Conservation (phyloP, 2,888 invertebrate species). For the Drosophila birchii region DNA sequence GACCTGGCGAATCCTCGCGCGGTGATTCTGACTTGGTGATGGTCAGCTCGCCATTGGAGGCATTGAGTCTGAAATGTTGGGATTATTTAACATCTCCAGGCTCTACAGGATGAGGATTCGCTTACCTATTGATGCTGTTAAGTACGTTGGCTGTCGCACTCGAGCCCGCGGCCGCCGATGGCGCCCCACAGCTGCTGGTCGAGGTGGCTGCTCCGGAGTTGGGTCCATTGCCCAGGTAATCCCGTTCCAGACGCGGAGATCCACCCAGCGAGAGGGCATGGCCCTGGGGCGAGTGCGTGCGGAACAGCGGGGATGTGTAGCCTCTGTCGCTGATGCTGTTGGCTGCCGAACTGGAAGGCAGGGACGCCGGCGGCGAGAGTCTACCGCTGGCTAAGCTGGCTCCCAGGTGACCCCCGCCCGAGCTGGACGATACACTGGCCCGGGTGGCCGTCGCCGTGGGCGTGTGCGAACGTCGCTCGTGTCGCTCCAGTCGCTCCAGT, state of each 20-base stretch:
- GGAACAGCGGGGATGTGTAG: constrained; percentile 79
- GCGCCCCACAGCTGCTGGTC: constrained; percentile 60
- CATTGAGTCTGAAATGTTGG: constrained; percentile 87
- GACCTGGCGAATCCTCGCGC: constrained; percentile 70
- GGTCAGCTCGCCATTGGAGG: constrained; percentile 92
- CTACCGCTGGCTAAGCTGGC: constrained; percentile 43
- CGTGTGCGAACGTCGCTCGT: constrained; percentile 65
- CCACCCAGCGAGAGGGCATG: constrained; percentile 69
- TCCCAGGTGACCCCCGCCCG: constrained; percentile 37
- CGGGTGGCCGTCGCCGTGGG: constrained; percentile 71
- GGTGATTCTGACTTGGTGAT: constrained; percentile 88
- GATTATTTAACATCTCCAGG: too few relatives aligned
- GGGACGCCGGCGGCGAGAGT: constrained; percentile 59
- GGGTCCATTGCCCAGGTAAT: constrained; percentile 81
- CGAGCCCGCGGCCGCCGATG: constrained; percentile 56
- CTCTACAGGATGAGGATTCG: not conserved
- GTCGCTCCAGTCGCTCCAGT: constrained; percentile 35
- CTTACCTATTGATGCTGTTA: constrained; percentile 89
- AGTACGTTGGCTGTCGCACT: constrained; percentile 85
- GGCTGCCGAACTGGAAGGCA: constrained; percentile 46
- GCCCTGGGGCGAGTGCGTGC: constrained; percentile 67
- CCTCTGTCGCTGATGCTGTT: constrained; percentile 77
- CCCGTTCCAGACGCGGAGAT: constrained; percentile 79
- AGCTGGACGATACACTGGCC: constrained; percentile 42
- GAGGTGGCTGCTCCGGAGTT: constrained; percentile 46